These are phyloP conservation scores for Xiphophorus couchianus DNA, from an alignment of 2,113 vertebrate species.

Conservation along the genomic window DNA sequence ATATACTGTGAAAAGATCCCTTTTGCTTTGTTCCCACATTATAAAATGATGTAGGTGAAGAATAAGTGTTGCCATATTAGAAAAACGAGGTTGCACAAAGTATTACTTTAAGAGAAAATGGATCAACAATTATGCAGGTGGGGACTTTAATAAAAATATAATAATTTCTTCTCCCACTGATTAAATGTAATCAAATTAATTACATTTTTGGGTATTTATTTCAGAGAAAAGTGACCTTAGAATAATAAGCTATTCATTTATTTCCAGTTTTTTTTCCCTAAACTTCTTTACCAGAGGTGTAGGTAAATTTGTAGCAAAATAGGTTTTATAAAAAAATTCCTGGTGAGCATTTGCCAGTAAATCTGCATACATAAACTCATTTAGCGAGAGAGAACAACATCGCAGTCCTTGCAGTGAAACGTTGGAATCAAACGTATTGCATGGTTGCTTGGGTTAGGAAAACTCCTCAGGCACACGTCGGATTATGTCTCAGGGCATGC, in stretches of 20 bases:
- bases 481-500: conserved; percentile 20
- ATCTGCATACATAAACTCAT: neutral
- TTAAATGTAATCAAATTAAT: neutral
- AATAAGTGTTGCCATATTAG: no score
- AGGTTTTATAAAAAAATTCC: neutral
- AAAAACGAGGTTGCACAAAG: neutral
- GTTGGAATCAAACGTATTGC: neutral
- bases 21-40: neutral
- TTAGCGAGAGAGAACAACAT: neutral
- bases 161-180: neutral
- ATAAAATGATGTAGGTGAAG: no score
- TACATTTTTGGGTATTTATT: neutral
- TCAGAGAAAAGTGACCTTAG: neutral
- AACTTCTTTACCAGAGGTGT: neutral
- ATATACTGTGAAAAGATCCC: neutral
- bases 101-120: neutral
- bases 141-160: neutral
- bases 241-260: neutral
- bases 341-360: neutral
- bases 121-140: neutral
- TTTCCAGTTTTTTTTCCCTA: neutral
- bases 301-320: neutral
- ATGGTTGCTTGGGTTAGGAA: neutral
- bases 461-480: neutral
- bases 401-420: neutral